Percentiles rank a stretch among this genome's conserved stretches.
These are phyloP conservation scores for fruit fly (Drosophila melanogaster) DNA, from an alignment of 1,140 invertebrate genomes.

Conservation along the genomic window Release_6_plus_ISO1_MT NT_037436.4:11109001-11109500, in stretches of 20 bases:
- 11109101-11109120: background rate
- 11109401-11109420: constrained; percentile 48
- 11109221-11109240: constrained; percentile 56
- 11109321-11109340: constrained; percentile 59
- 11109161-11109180: constrained; percentile 53
- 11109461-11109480: constrained; percentile 17
- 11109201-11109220: constrained; percentile 33
- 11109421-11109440: constrained; percentile 60
- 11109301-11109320: background rate
- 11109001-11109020: constrained; percentile 66
- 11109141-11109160: constrained; percentile 59
- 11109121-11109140: background rate
- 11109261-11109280: constrained; percentile 62
- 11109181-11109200: constrained; percentile 53
- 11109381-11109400: constrained; percentile 46
- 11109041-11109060: constrained; percentile 66
- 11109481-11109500: constrained; percentile 11
- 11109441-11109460: constrained; percentile 32
- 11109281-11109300: fast-evolving
- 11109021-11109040: constrained; percentile 60
- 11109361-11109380: constrained; percentile 56
- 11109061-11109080: constrained; percentile 51
- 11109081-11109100: background rate
- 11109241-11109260: constrained; percentile 66
- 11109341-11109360: constrained; percentile 59